These are phyloP conservation scores for Drosophila lutescens DNA, from an alignment of 2,888 invertebrate genomes.

Conservation along the genomic window DNA sequence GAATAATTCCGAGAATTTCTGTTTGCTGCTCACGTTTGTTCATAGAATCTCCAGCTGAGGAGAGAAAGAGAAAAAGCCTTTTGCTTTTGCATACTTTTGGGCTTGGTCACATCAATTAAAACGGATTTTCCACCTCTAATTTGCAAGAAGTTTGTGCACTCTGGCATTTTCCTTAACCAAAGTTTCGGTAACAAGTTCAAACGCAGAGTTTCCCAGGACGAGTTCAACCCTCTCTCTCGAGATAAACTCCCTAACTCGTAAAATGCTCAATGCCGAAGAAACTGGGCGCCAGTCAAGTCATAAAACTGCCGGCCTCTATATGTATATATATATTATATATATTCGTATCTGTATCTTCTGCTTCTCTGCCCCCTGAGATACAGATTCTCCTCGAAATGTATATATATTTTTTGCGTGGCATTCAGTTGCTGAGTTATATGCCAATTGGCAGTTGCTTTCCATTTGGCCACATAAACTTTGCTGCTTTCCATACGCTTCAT, in stretches of 20 bases:
- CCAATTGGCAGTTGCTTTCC: conserved; percentile 66
- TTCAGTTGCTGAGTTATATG: conserved; percentile 40
- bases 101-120: conserved; percentile 60
- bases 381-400: conserved; percentile 29
- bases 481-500: conserved; percentile 46
- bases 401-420: conserved; percentile 26
- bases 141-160: conserved; percentile 42
- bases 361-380: not conserved
- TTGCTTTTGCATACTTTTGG: conserved; percentile 49
- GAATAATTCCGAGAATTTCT: conserved; percentile 27
- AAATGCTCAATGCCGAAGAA: conserved; percentile 61
- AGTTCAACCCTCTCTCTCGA: conserved; percentile 11
- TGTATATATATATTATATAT: conserved; percentile 14
- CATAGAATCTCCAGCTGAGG: not conserved
- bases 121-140: conserved; percentile 53
- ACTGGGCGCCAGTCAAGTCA: conserved; percentile 67
- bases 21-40: conserved; percentile 27
- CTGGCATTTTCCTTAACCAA: conserved; percentile 43
- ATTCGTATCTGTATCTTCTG: conserved; percentile 5
- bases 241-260: conserved; percentile 45
- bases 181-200: conserved; percentile 54
- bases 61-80: not conserved
- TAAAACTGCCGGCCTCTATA: conserved; percentile 52
- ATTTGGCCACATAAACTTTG: conserved; percentile 62
- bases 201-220: conserved; percentile 28